These are phyloP conservation scores for Drosophila anceps DNA, from an alignment of 2,888 invertebrate genomes.

Conservation along the genomic window DNA sequence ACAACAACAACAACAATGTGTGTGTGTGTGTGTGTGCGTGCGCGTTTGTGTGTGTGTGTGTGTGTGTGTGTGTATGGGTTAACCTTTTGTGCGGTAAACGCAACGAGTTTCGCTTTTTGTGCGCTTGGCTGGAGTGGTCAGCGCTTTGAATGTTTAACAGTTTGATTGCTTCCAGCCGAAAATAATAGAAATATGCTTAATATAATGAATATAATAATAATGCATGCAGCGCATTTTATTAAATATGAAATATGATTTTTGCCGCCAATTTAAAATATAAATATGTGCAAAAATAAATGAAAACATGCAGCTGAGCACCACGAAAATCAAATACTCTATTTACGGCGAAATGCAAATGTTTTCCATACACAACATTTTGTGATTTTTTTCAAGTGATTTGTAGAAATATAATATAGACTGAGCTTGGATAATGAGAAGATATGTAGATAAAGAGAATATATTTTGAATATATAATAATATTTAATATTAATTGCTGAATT, in stretches of 20 bases:
- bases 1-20: constrained; percentile 54
- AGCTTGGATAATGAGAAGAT: not conserved
- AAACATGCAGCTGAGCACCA: not conserved
- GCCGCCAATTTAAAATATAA: constrained; percentile 57
- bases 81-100: constrained; percentile 72
- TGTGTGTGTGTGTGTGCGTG: constrained; percentile 4
- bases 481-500: not conserved
- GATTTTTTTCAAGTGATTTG: not conserved
- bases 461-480: not conserved
- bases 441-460: not conserved
- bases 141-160: constrained; percentile 59
- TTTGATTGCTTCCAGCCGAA: constrained; percentile 52
- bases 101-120: constrained; percentile 70
- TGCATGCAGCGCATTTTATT: constrained; percentile 73
- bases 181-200: constrained; percentile 70
- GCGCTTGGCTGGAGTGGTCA: constrained; percentile 59
- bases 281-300: constrained; percentile 29
- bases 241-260: constrained; percentile 74
- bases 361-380: not conserved
- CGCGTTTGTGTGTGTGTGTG: constrained; percentile 18
- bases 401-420: too few relatives aligned
- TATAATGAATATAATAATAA: constrained; percentile 73
- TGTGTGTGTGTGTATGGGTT: constrained; percentile 51
- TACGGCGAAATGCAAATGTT: not conserved
- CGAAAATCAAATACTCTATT: constrained; percentile 8